phyloP scores from a whole-genome alignment of 2,113 vertebrate species.

The Stercorarius parasiticus region DNA sequence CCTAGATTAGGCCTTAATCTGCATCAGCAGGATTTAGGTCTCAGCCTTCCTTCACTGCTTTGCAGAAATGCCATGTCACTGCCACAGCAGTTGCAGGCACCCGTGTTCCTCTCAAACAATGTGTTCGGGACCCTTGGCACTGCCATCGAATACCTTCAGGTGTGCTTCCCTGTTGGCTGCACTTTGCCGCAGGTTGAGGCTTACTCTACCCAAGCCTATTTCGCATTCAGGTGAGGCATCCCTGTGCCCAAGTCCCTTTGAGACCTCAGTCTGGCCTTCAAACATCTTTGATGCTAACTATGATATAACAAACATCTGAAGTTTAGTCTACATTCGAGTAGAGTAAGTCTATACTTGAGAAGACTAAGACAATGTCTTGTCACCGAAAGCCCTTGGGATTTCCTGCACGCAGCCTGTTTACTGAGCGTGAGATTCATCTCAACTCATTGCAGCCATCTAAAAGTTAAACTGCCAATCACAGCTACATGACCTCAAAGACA shows the following conservation, averaged over 20 bases:
- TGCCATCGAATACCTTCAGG: neutral
- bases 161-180: neutral
- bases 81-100: neutral
- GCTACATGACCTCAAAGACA: neutral
- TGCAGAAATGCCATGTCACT: neutral
- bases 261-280: rapidly evolving
- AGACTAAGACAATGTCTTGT: neutral
- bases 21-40: neutral
- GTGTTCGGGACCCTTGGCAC: neutral
- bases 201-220: neutral
- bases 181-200: neutral
- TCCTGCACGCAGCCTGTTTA: neutral
- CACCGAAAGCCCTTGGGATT: neutral
- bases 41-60: neutral
- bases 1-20: neutral
- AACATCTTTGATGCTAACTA: neutral
- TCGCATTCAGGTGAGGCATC: neutral
- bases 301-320: neutral
- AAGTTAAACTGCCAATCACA: neutral
- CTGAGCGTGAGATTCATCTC: neutral
- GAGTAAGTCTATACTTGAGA: neutral
- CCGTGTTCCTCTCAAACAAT: rapidly evolving
- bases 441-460: neutral
- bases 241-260: neutral
- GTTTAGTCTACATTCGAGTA: neutral